Evolutionary conservation across 2,113 vertebrate species (phyloP).

Genomic region (Misgurnus anguillicaudatus): DNA sequence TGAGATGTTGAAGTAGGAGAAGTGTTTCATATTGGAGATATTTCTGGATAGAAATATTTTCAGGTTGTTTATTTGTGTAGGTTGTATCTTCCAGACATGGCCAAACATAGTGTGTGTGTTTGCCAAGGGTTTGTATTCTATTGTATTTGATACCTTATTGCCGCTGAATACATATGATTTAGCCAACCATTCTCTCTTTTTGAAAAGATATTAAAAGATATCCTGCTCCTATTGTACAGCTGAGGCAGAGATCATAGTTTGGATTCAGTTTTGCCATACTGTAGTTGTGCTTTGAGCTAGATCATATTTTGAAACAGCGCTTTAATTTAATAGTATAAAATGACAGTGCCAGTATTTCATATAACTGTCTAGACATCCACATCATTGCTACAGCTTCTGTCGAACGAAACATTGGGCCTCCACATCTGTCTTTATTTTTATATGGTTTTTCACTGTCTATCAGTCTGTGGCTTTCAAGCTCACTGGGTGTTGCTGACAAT

Average conservation of each 20-base stretch:
- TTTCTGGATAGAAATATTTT: neutral
- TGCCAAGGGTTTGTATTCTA: neutral
- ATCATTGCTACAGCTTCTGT: constrained; percentile 62
- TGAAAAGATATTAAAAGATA: neutral
- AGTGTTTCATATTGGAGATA: neutral
- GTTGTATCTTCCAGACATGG: neutral
- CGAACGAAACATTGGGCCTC: constrained; percentile 62
- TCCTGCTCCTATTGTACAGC: neutral
- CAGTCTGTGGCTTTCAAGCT: constrained; percentile 62
- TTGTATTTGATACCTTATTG: neutral
- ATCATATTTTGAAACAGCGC: constrained; percentile 42
- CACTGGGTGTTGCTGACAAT: constrained; percentile 63
- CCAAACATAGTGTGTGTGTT: neutral
- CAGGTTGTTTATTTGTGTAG: neutral
- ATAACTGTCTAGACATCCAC: constrained; percentile 62
- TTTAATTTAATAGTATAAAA: constrained; percentile 58
- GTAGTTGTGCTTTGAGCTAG: constrained; percentile 31
- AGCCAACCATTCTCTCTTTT: neutral
- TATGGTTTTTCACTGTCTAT: constrained; percentile 67
- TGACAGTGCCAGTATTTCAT: constrained; percentile 56
- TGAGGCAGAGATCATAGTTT: constrained; percentile 27
- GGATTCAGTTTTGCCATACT: constrained; percentile 38
- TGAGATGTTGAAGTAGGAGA: neutral
- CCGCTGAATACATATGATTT: constrained; percentile 11
- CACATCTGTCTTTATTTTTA: constrained; percentile 74